Conservation (phyloP, 2,888 invertebrate genomes). For the Drosophila fulvimacula region DNA sequence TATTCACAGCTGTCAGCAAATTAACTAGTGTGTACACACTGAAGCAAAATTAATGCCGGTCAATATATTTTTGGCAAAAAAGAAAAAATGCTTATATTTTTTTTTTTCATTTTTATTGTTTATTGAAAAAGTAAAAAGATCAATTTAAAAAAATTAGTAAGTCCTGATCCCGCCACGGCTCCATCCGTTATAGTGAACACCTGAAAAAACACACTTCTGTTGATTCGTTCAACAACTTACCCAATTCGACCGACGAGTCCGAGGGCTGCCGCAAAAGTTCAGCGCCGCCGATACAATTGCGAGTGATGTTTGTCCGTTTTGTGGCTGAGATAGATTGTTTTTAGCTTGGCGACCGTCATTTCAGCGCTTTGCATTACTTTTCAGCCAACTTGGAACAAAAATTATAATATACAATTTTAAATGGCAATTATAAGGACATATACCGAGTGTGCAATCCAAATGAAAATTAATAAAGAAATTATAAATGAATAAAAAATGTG, state of each 20-base stretch:
- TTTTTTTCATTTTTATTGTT: neutral
- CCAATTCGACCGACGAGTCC: constrained; percentile 20
- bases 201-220: constrained; percentile 55
- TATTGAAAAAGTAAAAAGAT: constrained; percentile 15
- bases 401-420: constrained; percentile 68
- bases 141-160: neutral
- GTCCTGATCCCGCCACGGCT: neutral
- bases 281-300: constrained; percentile 15
- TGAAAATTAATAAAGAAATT: constrained; percentile 44
- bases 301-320: constrained; percentile 27
- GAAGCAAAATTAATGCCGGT: neutral
- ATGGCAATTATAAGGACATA: constrained; percentile 36
- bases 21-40: constrained; percentile 39
- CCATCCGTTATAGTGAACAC: neutral
- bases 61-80: neutral
- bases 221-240: constrained; percentile 55
- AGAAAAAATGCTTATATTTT: neutral
- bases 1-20: neutral
- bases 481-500: constrained; percentile 35
- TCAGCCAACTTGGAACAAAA: constrained; percentile 81
- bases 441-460: constrained; percentile 45
- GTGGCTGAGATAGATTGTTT: constrained; percentile 61
- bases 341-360: constrained; percentile 61
- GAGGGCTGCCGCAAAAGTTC: constrained; percentile 11
- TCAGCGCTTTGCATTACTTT: constrained; percentile 68